Evolutionary conservation across 2,113 vertebrate genomes (phyloP).

Genomic region (Asarcornis scutulata): DNA sequence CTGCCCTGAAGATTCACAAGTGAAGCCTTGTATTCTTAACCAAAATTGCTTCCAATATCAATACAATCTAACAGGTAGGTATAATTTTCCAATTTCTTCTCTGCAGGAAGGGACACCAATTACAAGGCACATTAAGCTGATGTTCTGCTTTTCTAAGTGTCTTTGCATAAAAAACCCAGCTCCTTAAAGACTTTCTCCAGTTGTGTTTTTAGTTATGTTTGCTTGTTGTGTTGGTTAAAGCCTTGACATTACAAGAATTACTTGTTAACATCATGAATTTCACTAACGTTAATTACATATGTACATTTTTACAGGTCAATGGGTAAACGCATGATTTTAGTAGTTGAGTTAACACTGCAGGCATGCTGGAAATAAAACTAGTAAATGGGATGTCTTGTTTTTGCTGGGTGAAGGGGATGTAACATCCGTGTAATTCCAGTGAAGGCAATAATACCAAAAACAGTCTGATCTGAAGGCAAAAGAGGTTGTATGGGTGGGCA

Average conservation of each 20-base stretch:
- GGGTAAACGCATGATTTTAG: not conserved
- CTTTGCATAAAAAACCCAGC: not conserved
- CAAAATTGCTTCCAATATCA: conserved; percentile 92
- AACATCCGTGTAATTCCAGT: not conserved
- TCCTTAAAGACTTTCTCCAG: not conserved
- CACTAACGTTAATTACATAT: not conserved
- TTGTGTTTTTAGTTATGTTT: not conserved
- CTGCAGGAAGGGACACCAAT: not conserved
- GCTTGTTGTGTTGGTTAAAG: not conserved
- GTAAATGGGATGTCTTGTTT: not conserved
- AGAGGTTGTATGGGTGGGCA: not conserved
- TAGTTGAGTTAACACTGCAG: not conserved
- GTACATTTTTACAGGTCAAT: not conserved
- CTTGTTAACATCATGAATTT: not conserved
- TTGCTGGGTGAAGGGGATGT: not conserved
- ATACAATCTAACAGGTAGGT: conserved; percentile 89
- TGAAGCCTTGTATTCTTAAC: conserved; percentile 88
- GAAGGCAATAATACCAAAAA: not conserved
- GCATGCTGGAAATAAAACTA: not conserved
- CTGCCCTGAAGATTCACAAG: conserved; percentile 87
- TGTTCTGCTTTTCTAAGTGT: not conserved
- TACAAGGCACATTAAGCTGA: not conserved
- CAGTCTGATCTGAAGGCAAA: not conserved
- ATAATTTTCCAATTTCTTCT: not conserved
- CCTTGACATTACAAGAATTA: not conserved